A percentile compares a stretch with the other conserved stretches of the same genome.
phyloP scores from a whole-genome alignment of 2,797 vertebrate genomes.

The Cygnus olor region DNA sequence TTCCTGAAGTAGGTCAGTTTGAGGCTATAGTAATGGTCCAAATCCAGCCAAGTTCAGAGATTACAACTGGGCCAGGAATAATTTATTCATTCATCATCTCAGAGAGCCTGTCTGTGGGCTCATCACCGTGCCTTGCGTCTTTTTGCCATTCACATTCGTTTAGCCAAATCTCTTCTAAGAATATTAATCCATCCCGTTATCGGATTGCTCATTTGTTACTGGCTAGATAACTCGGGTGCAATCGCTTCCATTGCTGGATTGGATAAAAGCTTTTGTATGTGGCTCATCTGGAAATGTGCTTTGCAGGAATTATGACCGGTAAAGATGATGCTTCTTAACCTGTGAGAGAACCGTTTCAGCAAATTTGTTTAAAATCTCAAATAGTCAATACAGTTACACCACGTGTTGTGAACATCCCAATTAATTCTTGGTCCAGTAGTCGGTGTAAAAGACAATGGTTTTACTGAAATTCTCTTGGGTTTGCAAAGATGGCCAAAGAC shows the following conservation, averaged over 20 bases:
- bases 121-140: neutral
- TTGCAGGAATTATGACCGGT: neutral
- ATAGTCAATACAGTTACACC: neutral
- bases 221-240: conserved; percentile 9
- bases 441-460: neutral
- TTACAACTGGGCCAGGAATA: neutral
- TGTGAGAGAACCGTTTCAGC: neutral
- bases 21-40: neutral
- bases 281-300: conserved; percentile 22
- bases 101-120: neutral
- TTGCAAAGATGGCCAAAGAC: neutral
- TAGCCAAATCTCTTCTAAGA: conserved; percentile 31
- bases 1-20: conserved; percentile 18
- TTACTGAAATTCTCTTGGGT: neutral
- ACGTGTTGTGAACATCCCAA: neutral
- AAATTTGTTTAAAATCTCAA: neutral
- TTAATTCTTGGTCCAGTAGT: neutral
- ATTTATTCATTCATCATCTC: neutral
- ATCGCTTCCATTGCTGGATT: neutral
- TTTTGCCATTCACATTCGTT: conserved; percentile 29
- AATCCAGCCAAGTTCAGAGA: neutral
- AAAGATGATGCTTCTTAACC: conserved; percentile 10
- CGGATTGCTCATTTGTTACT: neutral
- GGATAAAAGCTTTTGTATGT: neutral
- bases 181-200: conserved; percentile 23